Evolutionary conservation across 1,140 invertebrate species (phyloP), one percentile per base, ranked within the genome.

Genomic region (Thrips palmi): DNA sequence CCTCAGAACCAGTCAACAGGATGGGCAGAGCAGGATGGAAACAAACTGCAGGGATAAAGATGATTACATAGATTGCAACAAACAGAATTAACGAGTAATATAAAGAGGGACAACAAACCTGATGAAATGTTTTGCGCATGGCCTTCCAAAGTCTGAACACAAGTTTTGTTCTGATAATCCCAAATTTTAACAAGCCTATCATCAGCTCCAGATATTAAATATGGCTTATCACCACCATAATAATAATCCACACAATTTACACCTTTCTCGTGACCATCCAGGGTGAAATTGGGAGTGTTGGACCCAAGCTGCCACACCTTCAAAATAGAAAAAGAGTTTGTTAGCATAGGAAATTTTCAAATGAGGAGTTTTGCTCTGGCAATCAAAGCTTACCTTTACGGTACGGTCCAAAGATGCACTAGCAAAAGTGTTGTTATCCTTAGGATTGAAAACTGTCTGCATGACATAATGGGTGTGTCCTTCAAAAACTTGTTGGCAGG

Each of bases 361-460:
- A 3, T 40, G 24, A 21, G 14, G 11, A 2, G 18, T 17, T 12
- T 24, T 14, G 11, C 8, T 4, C 24, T 30, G 17, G 18, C 20
- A 42, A 42, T 19, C 21, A 37, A 43, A 37, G 40, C 46, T 48
- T 57, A 82, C 86, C 70, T 98, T 99, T 4, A 99, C 77, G 1
- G 91, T 97, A 44, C 88, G 74, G 60, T 99, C 96, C 1, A 99
- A 64, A 15, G 93, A 97, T 18, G 93, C 96, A 53, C 87, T 94
- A 4, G 93, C 96, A 64, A 99, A 98, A n/a, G 93, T 97, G 55
- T 99, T 99, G 57, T 97, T 98, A 54, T 99, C 96, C 58, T 99
- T 99, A 0, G 96, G 96, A 64, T 99, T 99, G 46, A 99, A 87
- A 0, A 94, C 92, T 50, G 98, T 85, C 59, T 99, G 92, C 96